Conservation (phyloP, 1,140 invertebrate genomes). For the Diorhabda sublineata region DNA sequence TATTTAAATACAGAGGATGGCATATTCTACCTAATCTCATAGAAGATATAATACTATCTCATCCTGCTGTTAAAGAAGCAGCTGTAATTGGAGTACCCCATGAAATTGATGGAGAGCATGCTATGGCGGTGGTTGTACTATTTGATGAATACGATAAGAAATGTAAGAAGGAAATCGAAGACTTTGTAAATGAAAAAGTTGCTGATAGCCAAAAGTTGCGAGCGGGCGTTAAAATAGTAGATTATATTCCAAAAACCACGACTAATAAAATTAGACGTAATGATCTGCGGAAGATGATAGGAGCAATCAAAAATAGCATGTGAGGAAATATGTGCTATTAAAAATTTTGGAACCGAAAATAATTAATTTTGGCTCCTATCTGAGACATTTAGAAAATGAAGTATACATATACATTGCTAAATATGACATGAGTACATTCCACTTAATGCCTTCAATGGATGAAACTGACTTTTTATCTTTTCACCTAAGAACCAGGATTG, state of each 20-base stretch:
- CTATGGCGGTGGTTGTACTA: constrained; percentile 60
- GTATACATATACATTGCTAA: too few species aligned
- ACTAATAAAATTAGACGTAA: constrained; percentile 53
- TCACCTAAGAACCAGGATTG: too few species aligned
- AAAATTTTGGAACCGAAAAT: too few species aligned
- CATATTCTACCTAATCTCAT: constrained; percentile 51
- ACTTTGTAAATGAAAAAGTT: constrained; percentile 47
- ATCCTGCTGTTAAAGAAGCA: constrained; percentile 60
- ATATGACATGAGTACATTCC: too few species aligned
- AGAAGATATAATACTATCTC: constrained; percentile 60
- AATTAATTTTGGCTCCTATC: too few species aligned
- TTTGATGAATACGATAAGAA: constrained; percentile 38
- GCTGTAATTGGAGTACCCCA: constrained; percentile 66
- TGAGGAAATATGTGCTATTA: too few species aligned
- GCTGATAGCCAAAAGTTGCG: constrained; percentile 35
- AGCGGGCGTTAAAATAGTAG: constrained; percentile 49
- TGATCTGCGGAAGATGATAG: constrained; percentile 17
- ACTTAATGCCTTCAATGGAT: too few species aligned
- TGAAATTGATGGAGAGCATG: constrained; percentile 58
- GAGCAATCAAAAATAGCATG: too few species aligned
- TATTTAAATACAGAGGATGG: constrained; percentile 62
- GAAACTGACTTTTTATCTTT: too few species aligned
- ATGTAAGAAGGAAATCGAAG: constrained; percentile 49
- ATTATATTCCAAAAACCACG: constrained; percentile 52
- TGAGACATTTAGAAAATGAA: too few species aligned